Conservation (phyloP, 2,113 vertebrate genomes). For the Xenopus borealis region DNA sequence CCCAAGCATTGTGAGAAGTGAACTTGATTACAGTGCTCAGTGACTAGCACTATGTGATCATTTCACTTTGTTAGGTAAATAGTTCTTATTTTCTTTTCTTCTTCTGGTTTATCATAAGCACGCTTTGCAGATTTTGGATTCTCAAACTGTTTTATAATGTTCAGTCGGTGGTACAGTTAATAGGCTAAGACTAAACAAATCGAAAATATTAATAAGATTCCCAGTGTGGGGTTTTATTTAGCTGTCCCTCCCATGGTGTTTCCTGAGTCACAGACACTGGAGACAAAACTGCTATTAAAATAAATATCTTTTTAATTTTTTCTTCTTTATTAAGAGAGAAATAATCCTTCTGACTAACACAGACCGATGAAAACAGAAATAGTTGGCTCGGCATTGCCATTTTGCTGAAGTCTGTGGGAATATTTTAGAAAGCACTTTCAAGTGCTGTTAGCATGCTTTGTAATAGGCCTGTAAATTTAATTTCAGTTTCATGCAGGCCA, state of each 20-base stretch:
- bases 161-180: constrained; percentile 43
- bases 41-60: constrained; percentile 51
- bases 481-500: no score
- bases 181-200: constrained; percentile 14
- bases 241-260: background rate
- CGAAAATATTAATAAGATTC: constrained; percentile 39
- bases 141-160: constrained; percentile 33
- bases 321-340: background rate
- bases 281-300: constrained; percentile 2
- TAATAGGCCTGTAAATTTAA: background rate
- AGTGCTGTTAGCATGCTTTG: background rate
- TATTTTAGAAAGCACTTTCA: background rate
- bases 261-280: background rate
- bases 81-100: constrained; percentile 52
- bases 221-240: constrained; percentile 21
- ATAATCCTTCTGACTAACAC: no score
- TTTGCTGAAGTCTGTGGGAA: background rate
- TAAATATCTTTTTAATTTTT: no score
- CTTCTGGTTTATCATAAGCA: background rate
- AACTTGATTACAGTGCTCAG: constrained; percentile 61
- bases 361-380: no score
- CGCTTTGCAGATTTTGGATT: constrained; percentile 21
- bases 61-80: constrained; percentile 65
- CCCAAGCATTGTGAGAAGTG: constrained; percentile 54
- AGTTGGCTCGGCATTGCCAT: no score